Conservation (phyloP, 2,113 vertebrate species). For the Microcebus lehilahytsara region DNA sequence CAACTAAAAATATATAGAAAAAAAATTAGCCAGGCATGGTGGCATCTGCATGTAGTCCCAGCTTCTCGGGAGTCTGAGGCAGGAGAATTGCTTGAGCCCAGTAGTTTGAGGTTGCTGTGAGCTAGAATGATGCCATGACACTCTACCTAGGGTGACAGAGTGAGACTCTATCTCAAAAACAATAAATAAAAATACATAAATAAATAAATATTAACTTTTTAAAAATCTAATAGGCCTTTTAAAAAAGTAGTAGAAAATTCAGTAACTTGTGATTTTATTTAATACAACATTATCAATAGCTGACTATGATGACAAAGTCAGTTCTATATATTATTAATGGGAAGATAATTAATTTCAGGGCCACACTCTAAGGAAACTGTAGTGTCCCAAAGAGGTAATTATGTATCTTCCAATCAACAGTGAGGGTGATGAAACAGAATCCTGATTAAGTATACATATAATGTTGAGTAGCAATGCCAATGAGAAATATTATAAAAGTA, state of each 20-base stretch:
- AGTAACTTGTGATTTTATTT: background rate
- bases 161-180: too few relatives aligned
- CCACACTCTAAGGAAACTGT: background rate
- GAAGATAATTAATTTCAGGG: slow-evolving; percentile 28
- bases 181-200: too few relatives aligned
- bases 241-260: slow-evolving; percentile 4
- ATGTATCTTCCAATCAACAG: slow-evolving; percentile 23
- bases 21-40: too few relatives aligned
- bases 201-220: background rate
- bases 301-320: background rate
- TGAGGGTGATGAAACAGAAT: slow-evolving; percentile 38
- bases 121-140: too few relatives aligned
- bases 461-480: background rate
- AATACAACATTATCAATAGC: background rate
- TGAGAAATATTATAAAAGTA: slow-evolving; percentile 3
- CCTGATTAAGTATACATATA: slow-evolving; percentile 6
- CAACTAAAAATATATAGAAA: too few relatives aligned
- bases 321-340: background rate
- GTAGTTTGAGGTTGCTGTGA: too few relatives aligned
- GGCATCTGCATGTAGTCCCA: too few relatives aligned
- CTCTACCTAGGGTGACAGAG: too few relatives aligned
- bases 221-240: background rate
- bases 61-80: too few relatives aligned
- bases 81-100: too few relatives aligned
- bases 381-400: slow-evolving; percentile 2